Conservation (phyloP, 2,797 vertebrate species). For the Rhodeus uyekii region DNA sequence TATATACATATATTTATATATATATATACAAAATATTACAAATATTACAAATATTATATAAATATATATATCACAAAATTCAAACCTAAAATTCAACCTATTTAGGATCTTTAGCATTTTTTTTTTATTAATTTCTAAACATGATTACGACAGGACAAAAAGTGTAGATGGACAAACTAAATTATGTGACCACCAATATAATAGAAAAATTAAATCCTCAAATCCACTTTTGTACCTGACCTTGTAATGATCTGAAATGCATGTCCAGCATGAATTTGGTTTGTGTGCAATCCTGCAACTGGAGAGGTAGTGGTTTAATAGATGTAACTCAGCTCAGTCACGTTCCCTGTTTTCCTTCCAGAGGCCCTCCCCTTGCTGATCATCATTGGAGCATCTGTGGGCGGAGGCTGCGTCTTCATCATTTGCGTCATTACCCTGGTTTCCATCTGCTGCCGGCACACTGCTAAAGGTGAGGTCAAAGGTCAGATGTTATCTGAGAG, state of each 20-base stretch:
- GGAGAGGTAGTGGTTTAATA: neutral
- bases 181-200: neutral
- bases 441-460: conserved; percentile 85
- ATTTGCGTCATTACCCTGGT: conserved; percentile 81
- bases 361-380: conserved; percentile 83
- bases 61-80: too few relatives aligned
- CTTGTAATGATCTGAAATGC: neutral
- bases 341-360: conserved; percentile 62
- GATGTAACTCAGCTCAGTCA: neutral
- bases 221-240: neutral
- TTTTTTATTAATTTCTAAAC: neutral
- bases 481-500: conserved; percentile 71
- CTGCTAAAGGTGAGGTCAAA: conserved; percentile 84
- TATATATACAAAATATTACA: too few relatives aligned
- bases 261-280: neutral
- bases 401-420: conserved; percentile 81
- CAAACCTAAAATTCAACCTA: neutral
- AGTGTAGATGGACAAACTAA: neutral
- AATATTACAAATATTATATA: too few relatives aligned
- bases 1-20: too few relatives aligned
- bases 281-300: neutral
- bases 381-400: conserved; percentile 79
- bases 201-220: neutral
- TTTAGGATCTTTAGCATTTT: neutral
- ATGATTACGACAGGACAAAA: neutral